Evolutionary conservation across 35 echinoderm and acorn worm genomes (phyloP).

Genomic region (Ophiothrix spiculata): DNA sequence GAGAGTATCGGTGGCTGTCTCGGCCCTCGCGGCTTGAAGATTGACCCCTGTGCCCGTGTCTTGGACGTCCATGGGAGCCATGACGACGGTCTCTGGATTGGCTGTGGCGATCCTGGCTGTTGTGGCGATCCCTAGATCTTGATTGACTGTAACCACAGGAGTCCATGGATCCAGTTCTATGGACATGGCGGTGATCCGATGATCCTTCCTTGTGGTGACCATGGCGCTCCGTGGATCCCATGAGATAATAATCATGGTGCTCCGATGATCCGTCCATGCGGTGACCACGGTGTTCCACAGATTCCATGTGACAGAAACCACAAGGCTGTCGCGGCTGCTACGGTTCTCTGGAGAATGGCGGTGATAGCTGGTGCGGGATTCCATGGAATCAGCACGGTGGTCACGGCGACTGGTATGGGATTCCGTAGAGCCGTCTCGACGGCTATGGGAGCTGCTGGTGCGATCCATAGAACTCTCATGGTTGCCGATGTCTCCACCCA

Average conservation of each 20-base stretch:
- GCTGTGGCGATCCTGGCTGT: neutral
- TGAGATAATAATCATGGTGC: neutral
- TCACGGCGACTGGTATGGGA: neutral
- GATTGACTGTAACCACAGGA: neutral
- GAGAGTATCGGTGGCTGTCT: neutral
- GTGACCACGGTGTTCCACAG: neutral
- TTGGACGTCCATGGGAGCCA: neutral
- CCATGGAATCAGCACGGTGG: neutral
- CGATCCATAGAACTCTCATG: too few species aligned
- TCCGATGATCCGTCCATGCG: neutral
- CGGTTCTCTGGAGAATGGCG: neutral
- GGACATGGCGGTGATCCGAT: neutral
- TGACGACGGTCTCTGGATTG: neutral
- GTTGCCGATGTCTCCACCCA: neutral
- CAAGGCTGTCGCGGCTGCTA: neutral
- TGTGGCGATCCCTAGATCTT: neutral
- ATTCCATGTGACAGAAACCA: neutral
- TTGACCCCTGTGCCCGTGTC: neutral
- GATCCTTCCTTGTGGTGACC: neutral
- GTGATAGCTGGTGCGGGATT: neutral
- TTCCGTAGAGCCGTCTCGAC: neutral
- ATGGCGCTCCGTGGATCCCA: neutral
- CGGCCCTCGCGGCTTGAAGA: neutral
- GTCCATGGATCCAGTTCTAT: neutral
- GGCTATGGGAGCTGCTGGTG: too few species aligned